Base-by-base conservation (phyloP, 1,140 invertebrate species). In the Octopus bimaculoides region DNA sequence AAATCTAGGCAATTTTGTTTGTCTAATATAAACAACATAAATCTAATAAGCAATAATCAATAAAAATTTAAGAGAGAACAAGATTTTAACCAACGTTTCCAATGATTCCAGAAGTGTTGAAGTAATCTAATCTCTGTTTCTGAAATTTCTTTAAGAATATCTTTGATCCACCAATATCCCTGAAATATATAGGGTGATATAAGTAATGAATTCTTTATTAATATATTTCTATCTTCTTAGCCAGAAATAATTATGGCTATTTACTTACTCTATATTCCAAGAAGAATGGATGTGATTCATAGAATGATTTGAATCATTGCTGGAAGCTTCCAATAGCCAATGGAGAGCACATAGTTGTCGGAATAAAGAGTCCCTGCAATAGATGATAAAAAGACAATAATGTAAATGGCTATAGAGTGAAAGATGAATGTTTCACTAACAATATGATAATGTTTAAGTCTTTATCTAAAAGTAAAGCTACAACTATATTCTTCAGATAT, bases 251-350 rank as follows among this genome's bases (percentile, higher is more conserved):
- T 20, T 10, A 8, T 5, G 52, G 14, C 5, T 7, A 17, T 41
- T 75, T 41, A 87, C 82, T 84, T 85, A 90, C 89, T 84, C 85
- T 79, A 89, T 81, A 78, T 87, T 89, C 88, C 89, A 90, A 41
- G 86, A 89, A 0, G 85, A 86, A 76, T 83, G 87, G 6, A 90
- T 87, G 4, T 87, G 86, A 20, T 83, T 81, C 85, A 90, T 89
- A 17, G 75, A 80, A 56, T 81, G 81, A 5, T 84, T 79, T 56
- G 82, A 80, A 26, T 88, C 87, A 20, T 83, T 81, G 56, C 86
- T 86, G 86, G 90, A 90, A 5, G 89, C 88, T 75, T 90, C 88
- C 8, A 90, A 78, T 10, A 90, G 85, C 89, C 89, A 90, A 81
- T 88, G 84, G 8, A 90, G 82, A 5, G 83, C 85, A 85, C 89